Conservation (phyloP, 2,113 vertebrate species). For the Podilymbus podiceps region DNA sequence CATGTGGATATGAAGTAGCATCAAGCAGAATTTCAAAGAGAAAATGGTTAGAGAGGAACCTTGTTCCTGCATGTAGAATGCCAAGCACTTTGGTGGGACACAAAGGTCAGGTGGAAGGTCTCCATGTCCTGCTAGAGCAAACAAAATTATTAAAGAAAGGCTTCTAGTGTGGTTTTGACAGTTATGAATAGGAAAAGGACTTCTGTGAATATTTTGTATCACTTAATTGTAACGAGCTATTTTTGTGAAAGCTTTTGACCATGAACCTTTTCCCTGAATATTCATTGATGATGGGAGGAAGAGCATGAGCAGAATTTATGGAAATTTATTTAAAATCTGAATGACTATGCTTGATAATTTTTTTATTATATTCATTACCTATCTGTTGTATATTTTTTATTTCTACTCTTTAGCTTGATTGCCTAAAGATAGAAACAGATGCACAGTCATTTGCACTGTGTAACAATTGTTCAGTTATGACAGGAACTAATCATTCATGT, state of each 20-base stretch:
- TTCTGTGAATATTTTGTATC: neutral
- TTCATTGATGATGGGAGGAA: neutral
- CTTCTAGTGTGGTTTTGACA: neutral
- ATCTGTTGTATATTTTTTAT: neutral
- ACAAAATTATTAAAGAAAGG: neutral
- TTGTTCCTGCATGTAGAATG: neutral
- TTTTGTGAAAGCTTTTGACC: neutral
- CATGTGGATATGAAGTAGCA: neutral
- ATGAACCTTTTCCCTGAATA: slow-evolving; percentile 19
- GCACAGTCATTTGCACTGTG: accelerated
- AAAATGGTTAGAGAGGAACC: neutral
- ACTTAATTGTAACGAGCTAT: neutral
- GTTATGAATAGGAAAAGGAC: neutral
- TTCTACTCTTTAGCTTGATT: neutral
- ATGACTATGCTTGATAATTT: neutral
- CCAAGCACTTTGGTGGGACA: neutral
- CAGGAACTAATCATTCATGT: neutral
- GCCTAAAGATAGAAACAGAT: neutral
- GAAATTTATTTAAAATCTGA: slow-evolving; percentile 1
- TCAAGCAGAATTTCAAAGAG: neutral
- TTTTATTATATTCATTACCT: neutral
- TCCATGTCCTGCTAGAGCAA: neutral
- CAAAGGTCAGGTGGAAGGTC: neutral
- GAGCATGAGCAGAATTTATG: neutral
- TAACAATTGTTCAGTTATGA: neutral